phyloP scores from a whole-genome alignment of 2,888 invertebrate species.

The Phaedon cochleariae region DNA sequence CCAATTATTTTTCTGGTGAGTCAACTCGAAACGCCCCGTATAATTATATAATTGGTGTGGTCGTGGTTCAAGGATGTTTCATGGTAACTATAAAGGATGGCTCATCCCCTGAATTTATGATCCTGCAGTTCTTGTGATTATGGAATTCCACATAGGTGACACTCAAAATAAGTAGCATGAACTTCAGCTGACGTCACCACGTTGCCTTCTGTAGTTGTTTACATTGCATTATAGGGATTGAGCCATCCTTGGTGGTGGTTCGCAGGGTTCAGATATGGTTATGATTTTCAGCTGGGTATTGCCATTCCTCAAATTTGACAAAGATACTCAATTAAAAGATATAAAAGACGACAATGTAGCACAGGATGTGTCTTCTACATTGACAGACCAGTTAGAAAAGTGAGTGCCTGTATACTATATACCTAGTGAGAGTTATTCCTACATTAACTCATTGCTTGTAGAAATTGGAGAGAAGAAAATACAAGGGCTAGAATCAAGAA shows the following conservation, averaged over 20 bases:
- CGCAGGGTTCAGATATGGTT: too few species aligned
- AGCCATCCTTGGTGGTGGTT: too few species aligned
- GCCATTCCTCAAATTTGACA: not conserved
- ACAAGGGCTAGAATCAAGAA: conserved; percentile 51
- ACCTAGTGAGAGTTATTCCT: too few species aligned
- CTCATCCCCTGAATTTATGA: too few species aligned
- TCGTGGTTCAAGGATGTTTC: too few species aligned
- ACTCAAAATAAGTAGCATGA: too few species aligned
- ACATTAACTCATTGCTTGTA: not conserved
- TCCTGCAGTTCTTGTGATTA: too few species aligned
- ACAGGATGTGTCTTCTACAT: not conserved
- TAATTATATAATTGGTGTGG: not conserved
- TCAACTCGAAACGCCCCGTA: not conserved
- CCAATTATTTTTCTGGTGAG: not conserved
- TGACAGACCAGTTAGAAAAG: not conserved
- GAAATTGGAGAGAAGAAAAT: conserved; percentile 57
- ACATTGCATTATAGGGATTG: too few species aligned
- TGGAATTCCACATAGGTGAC: too few species aligned
- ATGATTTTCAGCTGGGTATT: not conserved
- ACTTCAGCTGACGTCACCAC: too few species aligned
- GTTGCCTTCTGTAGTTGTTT: too few species aligned
- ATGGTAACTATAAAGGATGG: too few species aligned
- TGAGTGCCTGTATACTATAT: not conserved
- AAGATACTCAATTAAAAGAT: not conserved
- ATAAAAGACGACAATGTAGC: not conserved